Conservation (phyloP, 2,888 invertebrate genomes). For the Brachyptera risi region DNA sequence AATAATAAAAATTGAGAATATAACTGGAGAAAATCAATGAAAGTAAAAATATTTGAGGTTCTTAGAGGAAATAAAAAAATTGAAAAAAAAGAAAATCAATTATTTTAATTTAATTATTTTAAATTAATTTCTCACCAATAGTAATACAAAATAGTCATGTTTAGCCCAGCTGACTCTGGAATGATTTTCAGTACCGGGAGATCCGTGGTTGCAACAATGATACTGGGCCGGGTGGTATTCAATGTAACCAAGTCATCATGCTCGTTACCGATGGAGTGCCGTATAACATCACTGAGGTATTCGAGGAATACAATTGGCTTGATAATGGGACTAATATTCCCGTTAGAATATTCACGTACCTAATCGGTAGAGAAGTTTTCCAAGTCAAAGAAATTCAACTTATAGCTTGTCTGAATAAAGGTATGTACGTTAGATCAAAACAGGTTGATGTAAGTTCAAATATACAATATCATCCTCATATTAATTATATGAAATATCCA, state of each 20-base stretch:
- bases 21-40: no score
- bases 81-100: no score
- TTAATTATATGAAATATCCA: no score
- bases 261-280: slow-evolving; percentile 93
- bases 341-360: slow-evolving; percentile 91
- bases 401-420: slow-evolving; percentile 95
- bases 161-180: neutral
- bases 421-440: no score
- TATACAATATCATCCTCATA: no score
- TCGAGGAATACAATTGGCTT: slow-evolving; percentile 71
- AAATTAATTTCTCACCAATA: neutral
- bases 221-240: slow-evolving; percentile 39
- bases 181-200: slow-evolving; percentile 25
- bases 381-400: slow-evolving; percentile 84
- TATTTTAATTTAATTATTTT: no score
- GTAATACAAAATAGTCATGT: neutral
- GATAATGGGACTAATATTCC: slow-evolving; percentile 65
- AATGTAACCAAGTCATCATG: slow-evolving; percentile 96
- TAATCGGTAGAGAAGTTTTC: slow-evolving; percentile 90
- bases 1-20: no score
- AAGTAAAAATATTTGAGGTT: no score
- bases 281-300: slow-evolving; percentile 79
- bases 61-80: no score
- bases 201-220: slow-evolving; percentile 26
- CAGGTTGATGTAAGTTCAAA: no score